Evolutionary conservation across 2,888 invertebrate genomes (phyloP).

Genomic region (Cancer borealis): DNA sequence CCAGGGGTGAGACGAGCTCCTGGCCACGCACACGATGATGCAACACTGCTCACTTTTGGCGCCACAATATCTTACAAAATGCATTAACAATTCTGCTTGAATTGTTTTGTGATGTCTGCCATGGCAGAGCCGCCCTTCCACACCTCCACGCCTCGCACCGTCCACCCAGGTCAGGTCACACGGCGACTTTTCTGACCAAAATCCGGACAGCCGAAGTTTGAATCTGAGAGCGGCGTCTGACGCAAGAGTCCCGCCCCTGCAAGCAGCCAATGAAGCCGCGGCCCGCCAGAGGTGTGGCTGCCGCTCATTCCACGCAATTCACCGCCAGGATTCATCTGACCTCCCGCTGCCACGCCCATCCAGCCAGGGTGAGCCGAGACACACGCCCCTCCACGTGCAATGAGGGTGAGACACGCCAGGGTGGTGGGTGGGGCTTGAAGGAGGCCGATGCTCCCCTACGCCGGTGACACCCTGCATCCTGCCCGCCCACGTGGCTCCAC

Average conservation of each 20-base stretch:
- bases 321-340: neutral
- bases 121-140: neutral
- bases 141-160: neutral
- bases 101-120: neutral
- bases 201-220: neutral
- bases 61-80: neutral
- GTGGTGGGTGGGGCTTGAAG: neutral
- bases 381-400: neutral
- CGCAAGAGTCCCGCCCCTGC: slow-evolving; percentile 53
- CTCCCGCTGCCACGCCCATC: neutral
- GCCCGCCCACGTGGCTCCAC: slow-evolving; percentile 23
- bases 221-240: neutral
- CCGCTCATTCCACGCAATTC: neutral
- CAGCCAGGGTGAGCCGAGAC: neutral
- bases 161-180: neutral
- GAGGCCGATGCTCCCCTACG: neutral
- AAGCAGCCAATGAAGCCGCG: slow-evolving; percentile 34
- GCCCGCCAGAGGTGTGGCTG: slow-evolving; percentile 46
- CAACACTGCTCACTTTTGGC: neutral
- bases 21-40: neutral
- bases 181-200: neutral
- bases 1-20: neutral
- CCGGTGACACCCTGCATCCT: slow-evolving; percentile 23
- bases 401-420: neutral
- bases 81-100: neutral